phyloP scores from a whole-genome alignment of 2,888 invertebrate genomes.

The Coenonympha glycerion region DNA sequence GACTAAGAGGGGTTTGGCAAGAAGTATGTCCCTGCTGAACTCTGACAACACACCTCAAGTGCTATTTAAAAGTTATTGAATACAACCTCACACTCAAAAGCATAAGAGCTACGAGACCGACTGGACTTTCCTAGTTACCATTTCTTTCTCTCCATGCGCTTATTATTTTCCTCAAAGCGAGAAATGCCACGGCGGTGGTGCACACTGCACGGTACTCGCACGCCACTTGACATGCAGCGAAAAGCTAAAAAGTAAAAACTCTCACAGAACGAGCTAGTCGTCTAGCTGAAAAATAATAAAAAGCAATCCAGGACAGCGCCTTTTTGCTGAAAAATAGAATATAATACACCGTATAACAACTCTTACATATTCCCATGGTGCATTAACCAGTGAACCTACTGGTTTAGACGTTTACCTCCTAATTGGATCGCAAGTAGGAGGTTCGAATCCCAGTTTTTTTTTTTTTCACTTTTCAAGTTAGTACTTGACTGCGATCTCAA shows the following conservation, averaged over 20 bases:
- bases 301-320: conserved; percentile 8
- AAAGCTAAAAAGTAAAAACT: conserved; percentile 21
- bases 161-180: conserved; percentile 23
- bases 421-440: too few species aligned
- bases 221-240: conserved; percentile 21
- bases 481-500: too few species aligned
- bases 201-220: conserved; percentile 13
- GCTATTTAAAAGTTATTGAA: conserved; percentile 2
- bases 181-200: conserved; percentile 9
- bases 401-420: too few species aligned
- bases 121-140: neutral
- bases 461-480: too few species aligned
- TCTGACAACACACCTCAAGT: neutral
- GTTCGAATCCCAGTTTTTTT: too few species aligned
- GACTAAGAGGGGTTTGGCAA: too few species aligned
- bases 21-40: neutral
- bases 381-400: too few species aligned
- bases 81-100: neutral
- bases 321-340: neutral
- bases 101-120: neutral
- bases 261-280: conserved; percentile 19
- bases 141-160: conserved; percentile 9
- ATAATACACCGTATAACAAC: too few species aligned
- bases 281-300: conserved; percentile 20
- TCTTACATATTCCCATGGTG: too few species aligned